Base-by-base conservation (phyloP, 2,113 vertebrate genomes). In the Pica pica region DNA sequence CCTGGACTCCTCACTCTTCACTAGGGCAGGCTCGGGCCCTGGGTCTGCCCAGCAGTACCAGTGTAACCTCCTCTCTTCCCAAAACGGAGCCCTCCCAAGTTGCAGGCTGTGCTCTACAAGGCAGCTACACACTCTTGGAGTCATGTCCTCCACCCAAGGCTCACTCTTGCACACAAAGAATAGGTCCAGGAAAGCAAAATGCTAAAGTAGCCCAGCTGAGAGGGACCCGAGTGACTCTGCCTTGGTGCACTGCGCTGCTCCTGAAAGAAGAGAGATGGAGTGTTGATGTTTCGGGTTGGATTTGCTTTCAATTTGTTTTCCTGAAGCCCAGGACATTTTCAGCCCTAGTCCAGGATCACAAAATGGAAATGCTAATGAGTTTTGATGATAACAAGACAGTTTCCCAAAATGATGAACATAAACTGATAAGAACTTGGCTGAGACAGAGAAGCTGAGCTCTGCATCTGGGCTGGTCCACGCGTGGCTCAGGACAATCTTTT, bases 231-330 rank as follows among this genome's bases (percentile, higher is more conserved):
- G 21, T 41, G 37, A 81, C 35, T 67, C 35, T 93, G 73, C 49
- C n/a, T 53, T 59, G 20, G 53, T 31, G 53, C 41, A 53, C 37
- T 75, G 52, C 37, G 80, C 11, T 73, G 63, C 28, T 85, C 44
- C 61, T 57, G 60, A n/a, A n/a, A n/a, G n/a, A n/a, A n/a, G n/a
- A 46, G 21, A 50, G 49, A 46, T 42, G 27, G 24, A 73, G 4
- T 30, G 21, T 41, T 47, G 21, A 50, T 69, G 27, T 33, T 83
- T 88, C 30, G 16, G 41, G 23, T 64, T 95, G 74, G 68, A 22
- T 88, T 87, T 94, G 55, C 71, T 94, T 94, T 82, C 59, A 26
- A 1, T 59, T 67, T 91, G 76, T 89, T 96, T 81, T 86, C 67
- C 57, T 64, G 57, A 49, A 78, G 52, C 24, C n/a, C 21, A n/a